Base-by-base conservation (phyloP, 2,888 invertebrate genomes). In the Cephus pygmeus region DNA sequence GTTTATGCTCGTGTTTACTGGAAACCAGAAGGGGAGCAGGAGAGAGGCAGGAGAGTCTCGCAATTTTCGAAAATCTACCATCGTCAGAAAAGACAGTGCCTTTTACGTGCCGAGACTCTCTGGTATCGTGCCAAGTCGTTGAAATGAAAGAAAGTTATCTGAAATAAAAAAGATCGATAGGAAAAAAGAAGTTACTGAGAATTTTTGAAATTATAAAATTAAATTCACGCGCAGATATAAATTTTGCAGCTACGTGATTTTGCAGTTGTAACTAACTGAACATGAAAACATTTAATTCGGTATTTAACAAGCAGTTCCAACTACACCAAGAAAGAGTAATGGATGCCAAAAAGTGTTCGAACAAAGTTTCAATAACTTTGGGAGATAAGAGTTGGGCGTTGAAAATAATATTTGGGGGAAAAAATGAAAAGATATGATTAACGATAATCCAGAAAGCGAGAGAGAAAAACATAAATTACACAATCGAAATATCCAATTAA, bases 291-390 rank as follows among this genome's bases (percentile, higher is more conserved):
- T 23, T 56, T 56, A 2, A 23, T 56, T 23, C 1, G 4, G 9
- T 9, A 15, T 23, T 56, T 56, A 56, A 56, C 23, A 4, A 6
- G 23, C 23, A 56, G 40, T 56, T 56, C 23, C 40, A 9, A 56
- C 23, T 23, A 23, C 40, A 56, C 23, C 6, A 6, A 56, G 40
- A 23, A 56, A 23, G 40, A 56, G 80, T 71, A 82, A 79, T 81
- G 82, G 82, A 82, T 84, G 84, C 82, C 83, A 83, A 84, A 84
- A 83, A 83, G 83, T 84, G 83, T 84, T 84, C 83, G 81, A 81
- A 79, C 76, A 23, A 56, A 56, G 23, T 56, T 56, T 6, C 4
- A 23, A 56, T 56, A 4, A 23, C 40, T 40, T 40, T 56, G 23
- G 2, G 40, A 23, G 23, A 23, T 23, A 56, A 56, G 9, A 23